A percentile compares a stretch with the other conserved stretches of the same genome.
phyloP scores from a whole-genome alignment of 2,888 invertebrate genomes.

The Argyresthia albistria region DNA sequence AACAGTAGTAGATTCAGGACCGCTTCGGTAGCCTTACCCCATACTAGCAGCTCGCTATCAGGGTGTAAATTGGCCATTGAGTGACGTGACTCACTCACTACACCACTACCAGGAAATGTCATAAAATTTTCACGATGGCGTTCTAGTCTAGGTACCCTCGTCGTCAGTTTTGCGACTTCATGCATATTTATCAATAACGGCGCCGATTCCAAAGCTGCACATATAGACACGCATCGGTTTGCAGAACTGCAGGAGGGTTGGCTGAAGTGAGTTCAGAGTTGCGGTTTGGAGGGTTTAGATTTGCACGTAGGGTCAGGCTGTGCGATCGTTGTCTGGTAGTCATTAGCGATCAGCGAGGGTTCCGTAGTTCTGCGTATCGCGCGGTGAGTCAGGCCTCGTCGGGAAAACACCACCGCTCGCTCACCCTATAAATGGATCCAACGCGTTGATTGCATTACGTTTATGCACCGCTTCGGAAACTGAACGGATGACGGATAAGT shows the following conservation, averaged over 20 bases:
- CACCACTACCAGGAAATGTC: slow-evolving; percentile 62
- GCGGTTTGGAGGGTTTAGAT: slow-evolving; percentile 55
- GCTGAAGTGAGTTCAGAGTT: slow-evolving; percentile 50
- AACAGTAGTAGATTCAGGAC: no score
- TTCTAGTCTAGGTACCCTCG: slow-evolving; percentile 60
- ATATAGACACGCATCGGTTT: slow-evolving; percentile 60
- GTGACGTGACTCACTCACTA: slow-evolving; percentile 70
- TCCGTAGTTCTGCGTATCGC: slow-evolving; percentile 54
- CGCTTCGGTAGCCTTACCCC: no score
- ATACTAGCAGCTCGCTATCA: no score
- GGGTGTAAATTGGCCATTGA: slow-evolving; percentile 63
- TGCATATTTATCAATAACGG: slow-evolving; percentile 72
- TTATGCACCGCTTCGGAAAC: slow-evolving; percentile 28
- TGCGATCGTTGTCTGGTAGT: slow-evolving; percentile 46
- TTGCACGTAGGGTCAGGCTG: slow-evolving; percentile 37
- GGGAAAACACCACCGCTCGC: slow-evolving; percentile 49
- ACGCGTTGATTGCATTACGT: slow-evolving; percentile 36
- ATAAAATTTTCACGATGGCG: slow-evolving; percentile 70
- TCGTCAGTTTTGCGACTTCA: slow-evolving; percentile 60
- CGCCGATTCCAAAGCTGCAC: slow-evolving; percentile 70
- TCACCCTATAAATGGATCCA: slow-evolving; percentile 18
- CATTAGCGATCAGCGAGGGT: slow-evolving; percentile 66
- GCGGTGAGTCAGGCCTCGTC: slow-evolving; percentile 47
- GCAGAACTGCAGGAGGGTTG: slow-evolving; percentile 34
- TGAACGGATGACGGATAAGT: slow-evolving; percentile 26